These are phyloP conservation scores for Oxystoma pomonae DNA, from an alignment of 2,888 invertebrate species.

Conservation along the genomic window DNA sequence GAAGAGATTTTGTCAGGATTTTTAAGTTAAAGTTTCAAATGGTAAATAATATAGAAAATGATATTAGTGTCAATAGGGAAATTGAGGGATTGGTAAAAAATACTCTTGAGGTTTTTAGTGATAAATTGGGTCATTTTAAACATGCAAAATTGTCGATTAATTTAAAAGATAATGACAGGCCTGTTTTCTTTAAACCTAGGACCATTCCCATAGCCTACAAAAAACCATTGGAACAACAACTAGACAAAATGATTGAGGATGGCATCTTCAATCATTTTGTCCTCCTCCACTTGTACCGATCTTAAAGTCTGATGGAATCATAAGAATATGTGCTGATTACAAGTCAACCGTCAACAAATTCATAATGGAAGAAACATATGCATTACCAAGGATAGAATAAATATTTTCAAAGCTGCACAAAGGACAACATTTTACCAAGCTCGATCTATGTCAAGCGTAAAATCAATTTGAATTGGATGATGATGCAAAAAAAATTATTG, in stretches of 20 bases:
- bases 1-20: conserved; percentile 12
- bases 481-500: conserved; percentile 30
- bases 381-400: conserved; percentile 29
- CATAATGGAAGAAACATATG: conserved; percentile 23
- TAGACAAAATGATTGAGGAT: conserved; percentile 12
- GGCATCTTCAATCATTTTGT: conserved; percentile 12
- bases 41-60: background rate
- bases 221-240: conserved; percentile 11
- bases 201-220: conserved; percentile 10
- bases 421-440: conserved; percentile 29
- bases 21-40: conserved; percentile 5
- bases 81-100: background rate
- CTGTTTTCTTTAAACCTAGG: conserved; percentile 16
- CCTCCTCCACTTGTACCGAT: conserved; percentile 20
- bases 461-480: conserved; percentile 36
- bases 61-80: background rate
- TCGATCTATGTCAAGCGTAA: conserved; percentile 32
- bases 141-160: conserved; percentile 12
- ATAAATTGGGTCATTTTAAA: conserved; percentile 18
- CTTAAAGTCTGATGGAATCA: conserved; percentile 17
- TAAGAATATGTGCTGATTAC: conserved; percentile 29
- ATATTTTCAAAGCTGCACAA: conserved; percentile 28
- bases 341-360: conserved; percentile 32
- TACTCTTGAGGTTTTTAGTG: conserved; percentile 8
- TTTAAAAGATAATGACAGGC: conserved; percentile 8